Base-by-base conservation (phyloP, 2,113 vertebrate species). In the Campylomormyrus tamandua region DNA sequence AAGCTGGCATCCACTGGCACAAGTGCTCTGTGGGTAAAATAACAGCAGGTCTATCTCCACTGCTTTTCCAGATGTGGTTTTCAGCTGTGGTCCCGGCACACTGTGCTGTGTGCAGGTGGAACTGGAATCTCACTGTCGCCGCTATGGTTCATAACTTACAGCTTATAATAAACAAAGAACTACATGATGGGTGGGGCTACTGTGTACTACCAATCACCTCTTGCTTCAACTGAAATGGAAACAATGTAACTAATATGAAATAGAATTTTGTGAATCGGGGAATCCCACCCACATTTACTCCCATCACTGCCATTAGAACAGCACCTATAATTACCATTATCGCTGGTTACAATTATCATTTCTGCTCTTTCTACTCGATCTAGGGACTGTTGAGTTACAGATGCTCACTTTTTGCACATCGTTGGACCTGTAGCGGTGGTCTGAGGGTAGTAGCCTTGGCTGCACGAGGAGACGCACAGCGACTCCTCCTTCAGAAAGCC, bases 391-490 rank as follows among this genome's bases (percentile, higher is more conserved):
- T 83, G 77, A 83, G 77, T 45, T 8, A 39, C 6, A 48, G 83
- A 88, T 53, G 46, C n/a, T 0, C 94, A 98, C 98, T 96, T 97
- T 91, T 95, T 95, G 92, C 98, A 99, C 93, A 97, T 96, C 92
- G 92, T 95, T 90, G 96, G 95, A 31, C 95, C 95, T 56, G 96
- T 92, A 86, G 96, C 97, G 0, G 94, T 94, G 90, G 95, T 93
- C 77, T 97, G 92, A 6, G n/a, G 0, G 0, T 95, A 95, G 94
- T 96, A 98, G 6, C 97, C 97, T 56, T 96, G 95, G 0, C 92
- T 91, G 50, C 98, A 99, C 53, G 93, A 3, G 0, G 94, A 92
- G 83, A 98, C 96, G 1, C 98, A 99, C 85, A n/a, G 94, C 97
- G 97, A 97, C 90, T 97, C 97, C 90, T 96, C 94, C 90, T 95